Evolutionary conservation across 2,888 invertebrate genomes (phyloP).

Genomic region (Cheilosia grossa): DNA sequence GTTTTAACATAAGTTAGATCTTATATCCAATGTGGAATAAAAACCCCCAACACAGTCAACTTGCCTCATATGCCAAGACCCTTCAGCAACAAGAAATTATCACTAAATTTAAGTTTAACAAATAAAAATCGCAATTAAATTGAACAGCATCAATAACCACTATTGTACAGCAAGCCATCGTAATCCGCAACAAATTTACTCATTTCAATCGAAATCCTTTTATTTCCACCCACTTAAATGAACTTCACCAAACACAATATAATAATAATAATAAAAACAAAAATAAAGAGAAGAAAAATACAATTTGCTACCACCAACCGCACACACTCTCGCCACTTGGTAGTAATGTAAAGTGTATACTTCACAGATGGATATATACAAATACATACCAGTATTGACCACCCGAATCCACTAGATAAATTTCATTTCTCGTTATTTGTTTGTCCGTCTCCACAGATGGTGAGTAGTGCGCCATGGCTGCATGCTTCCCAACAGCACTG

Average conservation of each 20-base stretch:
- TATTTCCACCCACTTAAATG: constrained; percentile 31
- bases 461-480: constrained; percentile 94
- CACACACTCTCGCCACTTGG: background rate
- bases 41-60: too few relatives aligned
- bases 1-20: too few relatives aligned
- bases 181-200: constrained; percentile 16
- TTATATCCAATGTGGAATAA: too few relatives aligned
- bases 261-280: constrained; percentile 1
- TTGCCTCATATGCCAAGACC: too few relatives aligned
- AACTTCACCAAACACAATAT: constrained; percentile 7
- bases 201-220: constrained; percentile 46
- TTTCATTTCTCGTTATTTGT: constrained; percentile 87
- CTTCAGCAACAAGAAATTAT: too few relatives aligned
- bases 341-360: constrained; percentile 1
- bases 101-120: background rate
- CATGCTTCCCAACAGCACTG: constrained; percentile 93
- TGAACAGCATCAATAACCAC: background rate
- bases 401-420: constrained; percentile 95
- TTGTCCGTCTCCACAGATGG: constrained; percentile 86
- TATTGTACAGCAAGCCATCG: background rate
- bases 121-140: background rate
- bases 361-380: background rate
- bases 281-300: constrained; percentile 3
- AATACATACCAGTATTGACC: constrained; percentile 87
- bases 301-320: constrained; percentile 37